Evolutionary conservation across 2,113 vertebrate species (phyloP).

Genomic region (Anhinga anhinga): DNA sequence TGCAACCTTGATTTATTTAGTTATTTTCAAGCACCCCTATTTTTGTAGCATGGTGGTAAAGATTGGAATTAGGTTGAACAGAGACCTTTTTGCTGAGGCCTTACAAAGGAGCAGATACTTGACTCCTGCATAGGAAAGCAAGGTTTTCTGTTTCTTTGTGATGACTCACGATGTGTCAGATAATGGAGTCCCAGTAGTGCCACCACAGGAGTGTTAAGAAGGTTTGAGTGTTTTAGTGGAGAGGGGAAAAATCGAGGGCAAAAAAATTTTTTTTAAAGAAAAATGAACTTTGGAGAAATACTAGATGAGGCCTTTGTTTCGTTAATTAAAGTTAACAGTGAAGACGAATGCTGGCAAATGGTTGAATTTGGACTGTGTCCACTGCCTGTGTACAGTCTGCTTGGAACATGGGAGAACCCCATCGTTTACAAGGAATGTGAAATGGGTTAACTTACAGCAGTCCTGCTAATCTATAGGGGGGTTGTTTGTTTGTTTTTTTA

Average conservation of each 20-base stretch:
- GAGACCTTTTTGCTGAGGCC: background rate
- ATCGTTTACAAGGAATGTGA: background rate
- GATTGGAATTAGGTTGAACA: background rate
- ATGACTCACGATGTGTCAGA: slow-evolving; percentile 6
- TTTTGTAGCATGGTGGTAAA: background rate
- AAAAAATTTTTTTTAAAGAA: background rate
- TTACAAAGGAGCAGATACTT: slow-evolving; percentile 18
- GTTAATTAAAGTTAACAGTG: background rate
- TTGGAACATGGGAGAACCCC: background rate
- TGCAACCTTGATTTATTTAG: background rate
- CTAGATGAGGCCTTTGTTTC: background rate
- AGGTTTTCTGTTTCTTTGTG: slow-evolving; percentile 38
- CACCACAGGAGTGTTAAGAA: background rate
- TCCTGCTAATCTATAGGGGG: background rate
- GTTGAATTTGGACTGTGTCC: background rate
- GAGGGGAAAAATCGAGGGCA: background rate
- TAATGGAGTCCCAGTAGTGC: slow-evolving; percentile 30
- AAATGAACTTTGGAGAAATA: background rate
- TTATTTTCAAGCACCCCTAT: background rate
- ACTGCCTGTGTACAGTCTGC: background rate
- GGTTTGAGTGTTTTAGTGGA: background rate
- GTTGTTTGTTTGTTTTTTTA: background rate
- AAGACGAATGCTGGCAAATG: background rate
- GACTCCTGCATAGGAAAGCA: slow-evolving; percentile 2
- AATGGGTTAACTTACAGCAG: background rate